These are phyloP conservation scores for Bursaphelenchus okinawaensis DNA, from an alignment of 2,888 invertebrate genomes.

Conservation along the genomic window DNA sequence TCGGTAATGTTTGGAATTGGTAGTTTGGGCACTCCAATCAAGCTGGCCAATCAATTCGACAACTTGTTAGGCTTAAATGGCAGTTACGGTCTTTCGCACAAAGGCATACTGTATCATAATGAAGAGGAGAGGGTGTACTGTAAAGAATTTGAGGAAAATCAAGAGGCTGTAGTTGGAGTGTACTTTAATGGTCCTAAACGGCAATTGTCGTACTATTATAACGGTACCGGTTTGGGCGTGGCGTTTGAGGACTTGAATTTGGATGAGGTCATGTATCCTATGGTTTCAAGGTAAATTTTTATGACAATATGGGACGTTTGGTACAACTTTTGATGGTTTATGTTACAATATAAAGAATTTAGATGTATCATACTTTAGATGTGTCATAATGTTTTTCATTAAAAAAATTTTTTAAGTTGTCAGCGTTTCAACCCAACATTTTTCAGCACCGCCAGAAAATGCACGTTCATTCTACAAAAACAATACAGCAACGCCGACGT, in stretches of 20 bases:
- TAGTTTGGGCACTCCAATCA: conserved; percentile 11
- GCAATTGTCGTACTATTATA: conserved; percentile 22
- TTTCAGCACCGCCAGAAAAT: neutral
- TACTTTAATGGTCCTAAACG: conserved; percentile 26
- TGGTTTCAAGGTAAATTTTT: conserved; percentile 30
- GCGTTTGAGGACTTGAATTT: conserved; percentile 23
- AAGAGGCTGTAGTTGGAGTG: conserved; percentile 22
- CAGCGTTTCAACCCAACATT: neutral
- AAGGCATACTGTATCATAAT: conserved; percentile 11
- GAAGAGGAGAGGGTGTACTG: conserved; percentile 16
- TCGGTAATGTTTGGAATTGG: conserved; percentile 45
- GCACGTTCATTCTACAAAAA: neutral
- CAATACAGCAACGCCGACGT: neutral
- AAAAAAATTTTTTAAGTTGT: neutral
- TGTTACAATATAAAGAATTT: no score
- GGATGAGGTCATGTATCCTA: conserved; percentile 21
- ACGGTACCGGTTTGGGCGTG: conserved; percentile 20
- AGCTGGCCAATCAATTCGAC: conserved; percentile 10
- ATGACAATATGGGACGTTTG: neutral
- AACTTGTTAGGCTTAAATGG: conserved; percentile 9
- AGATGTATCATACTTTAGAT: no score
- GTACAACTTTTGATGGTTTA: neutral
- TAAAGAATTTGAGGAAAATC: neutral
- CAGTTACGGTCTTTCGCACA: conserved; percentile 27
- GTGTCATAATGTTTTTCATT: no score